Conservation (phyloP, 2,888 invertebrate genomes). For the Iselma pallidipennis region DNA sequence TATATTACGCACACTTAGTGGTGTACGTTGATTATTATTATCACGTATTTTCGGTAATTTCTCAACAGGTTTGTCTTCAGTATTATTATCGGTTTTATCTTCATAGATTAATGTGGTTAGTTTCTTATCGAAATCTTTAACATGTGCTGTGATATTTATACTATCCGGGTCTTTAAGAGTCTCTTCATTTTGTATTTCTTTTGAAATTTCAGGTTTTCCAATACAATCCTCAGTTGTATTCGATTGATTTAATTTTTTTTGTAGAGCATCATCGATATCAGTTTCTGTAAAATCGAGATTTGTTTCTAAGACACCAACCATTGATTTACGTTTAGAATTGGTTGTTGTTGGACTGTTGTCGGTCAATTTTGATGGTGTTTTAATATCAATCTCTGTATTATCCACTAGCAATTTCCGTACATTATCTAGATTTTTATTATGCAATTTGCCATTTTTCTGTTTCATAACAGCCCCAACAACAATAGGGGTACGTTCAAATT, state of each 20-base stretch:
- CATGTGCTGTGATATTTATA: slow-evolving; percentile 38
- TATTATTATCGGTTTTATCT: slow-evolving; percentile 53
- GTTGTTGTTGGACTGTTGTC: slow-evolving; percentile 45
- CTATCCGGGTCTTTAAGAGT: background rate
- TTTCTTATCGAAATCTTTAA: slow-evolving; percentile 53
- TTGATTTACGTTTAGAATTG: slow-evolving; percentile 51
- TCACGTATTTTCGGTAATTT: slow-evolving; percentile 23
- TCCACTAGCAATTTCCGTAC: slow-evolving; percentile 23
- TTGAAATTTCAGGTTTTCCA: background rate
- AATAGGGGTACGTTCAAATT: slow-evolving; percentile 65
- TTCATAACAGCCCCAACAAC: slow-evolving; percentile 34
- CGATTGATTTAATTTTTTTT: slow-evolving; percentile 30
- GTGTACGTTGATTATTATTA: slow-evolving; percentile 44
- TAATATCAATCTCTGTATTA: slow-evolving; percentile 49
- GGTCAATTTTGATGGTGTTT: slow-evolving; percentile 52
- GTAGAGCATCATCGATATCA: slow-evolving; percentile 50
- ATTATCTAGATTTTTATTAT: slow-evolving; percentile 51
- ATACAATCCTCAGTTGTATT: slow-evolving; percentile 17
- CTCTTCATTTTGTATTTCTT: background rate
- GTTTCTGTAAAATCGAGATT: slow-evolving; percentile 65
- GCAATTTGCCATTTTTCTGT: slow-evolving; percentile 35
- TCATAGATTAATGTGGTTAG: slow-evolving; percentile 64
- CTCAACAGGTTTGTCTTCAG: slow-evolving; percentile 47
- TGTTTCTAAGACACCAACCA: slow-evolving; percentile 61
- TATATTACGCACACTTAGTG: slow-evolving; percentile 43